Evolutionary conservation across 2,888 invertebrate genomes (phyloP).

Genomic region (Diarsia mendica): DNA sequence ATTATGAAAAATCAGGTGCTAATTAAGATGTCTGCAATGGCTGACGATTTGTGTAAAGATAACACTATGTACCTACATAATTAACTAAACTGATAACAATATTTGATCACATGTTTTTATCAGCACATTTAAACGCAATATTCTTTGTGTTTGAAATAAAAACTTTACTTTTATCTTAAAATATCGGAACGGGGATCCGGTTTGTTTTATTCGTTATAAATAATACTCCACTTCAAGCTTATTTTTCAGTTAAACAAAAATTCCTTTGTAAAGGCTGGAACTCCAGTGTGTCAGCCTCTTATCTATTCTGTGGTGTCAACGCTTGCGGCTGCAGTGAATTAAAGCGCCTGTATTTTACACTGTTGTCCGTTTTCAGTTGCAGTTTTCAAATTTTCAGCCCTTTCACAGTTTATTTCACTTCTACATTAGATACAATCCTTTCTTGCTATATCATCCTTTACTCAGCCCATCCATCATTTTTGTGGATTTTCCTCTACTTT

Average conservation of each 20-base stretch:
- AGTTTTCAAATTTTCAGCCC: too few species aligned
- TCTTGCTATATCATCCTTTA: too few species aligned
- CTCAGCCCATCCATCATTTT: too few species aligned
- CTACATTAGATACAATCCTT: too few species aligned
- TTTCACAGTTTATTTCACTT: background rate
- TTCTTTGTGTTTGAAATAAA: slow-evolving; percentile 8
- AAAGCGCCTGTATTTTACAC: slow-evolving; percentile 2
- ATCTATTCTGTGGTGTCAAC: too few species aligned
- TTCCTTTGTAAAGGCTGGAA: slow-evolving; percentile 13
- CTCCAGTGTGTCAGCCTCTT: background rate
- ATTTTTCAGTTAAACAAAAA: slow-evolving; percentile 2
- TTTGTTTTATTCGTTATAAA: slow-evolving; percentile 10
- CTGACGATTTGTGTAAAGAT: slow-evolving; percentile 14
- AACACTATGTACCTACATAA: slow-evolving; percentile 8
- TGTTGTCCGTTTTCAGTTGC: too few species aligned
- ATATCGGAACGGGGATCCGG: slow-evolving; percentile 15
- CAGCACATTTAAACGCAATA: slow-evolving; percentile 19
- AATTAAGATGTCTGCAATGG: slow-evolving; percentile 8
- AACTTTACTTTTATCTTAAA: slow-evolving; percentile 32
- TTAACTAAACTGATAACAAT: slow-evolving; percentile 24
- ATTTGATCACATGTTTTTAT: slow-evolving; percentile 32
- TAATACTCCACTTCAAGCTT: background rate
- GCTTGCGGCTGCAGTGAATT: background rate
- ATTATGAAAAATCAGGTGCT: background rate
- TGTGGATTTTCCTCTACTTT: too few species aligned